A percentile compares a stretch with the other conserved stretches of the same genome.
Evolutionary conservation across 2,888 invertebrate species (phyloP).

Genomic region (Argynnis bischoffii): DNA sequence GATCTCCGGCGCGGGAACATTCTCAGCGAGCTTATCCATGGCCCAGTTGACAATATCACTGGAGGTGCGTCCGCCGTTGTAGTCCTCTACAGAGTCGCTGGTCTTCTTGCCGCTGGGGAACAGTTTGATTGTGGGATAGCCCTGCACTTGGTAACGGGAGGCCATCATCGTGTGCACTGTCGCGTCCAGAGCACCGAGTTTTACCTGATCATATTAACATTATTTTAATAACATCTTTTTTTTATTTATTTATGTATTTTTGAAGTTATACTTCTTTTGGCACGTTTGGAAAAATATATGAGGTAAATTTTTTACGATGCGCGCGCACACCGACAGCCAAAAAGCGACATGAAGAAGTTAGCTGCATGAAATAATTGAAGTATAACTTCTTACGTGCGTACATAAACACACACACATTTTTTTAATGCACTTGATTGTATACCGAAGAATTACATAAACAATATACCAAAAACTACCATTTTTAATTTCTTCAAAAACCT

Average conservation of each 20-base stretch:
- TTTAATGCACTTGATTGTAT: background rate
- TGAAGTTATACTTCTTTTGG: background rate
- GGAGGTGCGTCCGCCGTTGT: constrained; percentile 95
- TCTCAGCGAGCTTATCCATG: constrained; percentile 91
- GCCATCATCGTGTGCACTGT: constrained; percentile 94
- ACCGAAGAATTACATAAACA: too few species aligned
- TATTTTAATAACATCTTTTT: background rate
- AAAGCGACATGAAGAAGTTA: too few species aligned
- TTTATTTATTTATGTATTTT: background rate
- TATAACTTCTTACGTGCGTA: too few species aligned
- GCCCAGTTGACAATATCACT: constrained; percentile 96
- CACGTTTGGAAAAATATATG: too few species aligned
- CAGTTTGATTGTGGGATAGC: constrained; percentile 98
- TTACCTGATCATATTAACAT: constrained; percentile 74
- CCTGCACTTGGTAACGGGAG: constrained; percentile 91
- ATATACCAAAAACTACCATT: too few species aligned
- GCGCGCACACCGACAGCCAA: too few species aligned
- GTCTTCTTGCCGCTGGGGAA: constrained; percentile 90
- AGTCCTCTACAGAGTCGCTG: constrained; percentile 88
- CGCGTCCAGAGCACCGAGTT: constrained; percentile 97
- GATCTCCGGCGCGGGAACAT: constrained; percentile 94
- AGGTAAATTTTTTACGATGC: too few species aligned
- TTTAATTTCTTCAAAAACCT: too few species aligned
- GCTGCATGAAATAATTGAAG: too few species aligned
- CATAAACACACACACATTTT: too few species aligned